Evolutionary conservation across 2,797 vertebrate genomes (phyloP).

Genomic region (Premnoplex brunnescens): DNA sequence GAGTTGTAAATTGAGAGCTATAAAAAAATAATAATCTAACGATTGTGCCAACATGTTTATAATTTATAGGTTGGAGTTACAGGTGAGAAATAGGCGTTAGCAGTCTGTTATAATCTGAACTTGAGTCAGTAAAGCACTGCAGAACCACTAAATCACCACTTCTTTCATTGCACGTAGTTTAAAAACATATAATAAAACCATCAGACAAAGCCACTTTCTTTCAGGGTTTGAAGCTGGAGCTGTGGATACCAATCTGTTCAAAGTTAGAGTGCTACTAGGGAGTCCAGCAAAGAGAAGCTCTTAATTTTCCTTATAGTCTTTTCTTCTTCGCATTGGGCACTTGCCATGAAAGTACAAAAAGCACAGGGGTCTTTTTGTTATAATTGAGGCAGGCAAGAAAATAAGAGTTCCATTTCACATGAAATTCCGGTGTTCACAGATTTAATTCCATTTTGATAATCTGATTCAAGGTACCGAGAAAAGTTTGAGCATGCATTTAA

Average conservation of each 20-base stretch:
- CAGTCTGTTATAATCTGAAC: constrained; percentile 69
- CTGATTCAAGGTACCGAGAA: not conserved
- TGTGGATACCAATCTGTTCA: constrained; percentile 46
- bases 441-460: constrained; percentile 24
- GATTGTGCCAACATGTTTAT: constrained; percentile 67
- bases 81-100: constrained; percentile 73
- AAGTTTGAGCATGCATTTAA: not conserved
- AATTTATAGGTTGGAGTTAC: constrained; percentile 69
- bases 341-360: constrained; percentile 2
- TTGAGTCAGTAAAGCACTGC: constrained; percentile 57
- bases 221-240: constrained; percentile 27
- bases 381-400: constrained; percentile 19
- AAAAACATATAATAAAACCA: constrained; percentile 71
- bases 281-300: constrained; percentile 28
- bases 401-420: not conserved
- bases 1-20: constrained; percentile 71
- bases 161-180: constrained; percentile 58
- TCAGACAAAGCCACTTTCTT: constrained; percentile 61
- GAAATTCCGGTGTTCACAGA: not conserved
- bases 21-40: constrained; percentile 74
- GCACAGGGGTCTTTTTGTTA: not conserved
- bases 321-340: not conserved
- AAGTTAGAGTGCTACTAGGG: constrained; percentile 9
- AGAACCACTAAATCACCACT: constrained; percentile 69
- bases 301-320: constrained; percentile 34